Base-by-base conservation (phyloP, 2,888 invertebrate genomes). In the Craniophora ligustri region DNA sequence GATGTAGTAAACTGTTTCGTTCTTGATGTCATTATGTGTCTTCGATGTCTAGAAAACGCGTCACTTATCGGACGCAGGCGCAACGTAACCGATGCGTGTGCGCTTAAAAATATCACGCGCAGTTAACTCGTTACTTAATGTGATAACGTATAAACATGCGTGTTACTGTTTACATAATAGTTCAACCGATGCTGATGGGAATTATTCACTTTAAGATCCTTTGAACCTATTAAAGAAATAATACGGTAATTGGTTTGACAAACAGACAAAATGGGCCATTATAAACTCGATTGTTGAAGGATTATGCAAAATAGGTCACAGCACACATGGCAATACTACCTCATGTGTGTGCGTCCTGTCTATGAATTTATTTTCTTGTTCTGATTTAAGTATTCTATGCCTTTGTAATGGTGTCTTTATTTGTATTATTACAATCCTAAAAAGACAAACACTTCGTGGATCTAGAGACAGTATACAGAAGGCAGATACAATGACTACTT, bases 91-190 rank as follows among this genome's bases (percentile, higher is more conserved):
- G 11, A 30, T 32, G 40, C 40, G 32, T 59, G 28, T 57, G 23
- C 26, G 15, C 23, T 10, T 32, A 47, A 41, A 35, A 65, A 57
- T 36, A 65, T 28, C 28, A 57, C 23, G 21, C 28, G 15, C 23
- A 40, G n/a, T 42, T 8, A 61, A 32, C 6, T 2, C 13, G 11
- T 31, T 31, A 41, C 51, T 41, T 34, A 40, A 46, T 32, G 18
- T 38, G 46, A 51, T 46, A 51, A 60, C 61, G 7, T 15, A 10
- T 46, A 42, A 45, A 58, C 30, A 44, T 36, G 59, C 41, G 8
- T 60, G 46, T 60, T 66, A 38, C 46, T 63, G 46, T 67, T 67
- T 60, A 67, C 60, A 34, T 51, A 59, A 63, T 35, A 44, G 51
- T 67, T 46, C 51, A 35, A 60, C 34, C 18, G 39, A 51, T 53